Base-by-base conservation (phyloP, 37 sponge, comb jelly and placozoan genomes). In the Axinella damicornis region DNA sequence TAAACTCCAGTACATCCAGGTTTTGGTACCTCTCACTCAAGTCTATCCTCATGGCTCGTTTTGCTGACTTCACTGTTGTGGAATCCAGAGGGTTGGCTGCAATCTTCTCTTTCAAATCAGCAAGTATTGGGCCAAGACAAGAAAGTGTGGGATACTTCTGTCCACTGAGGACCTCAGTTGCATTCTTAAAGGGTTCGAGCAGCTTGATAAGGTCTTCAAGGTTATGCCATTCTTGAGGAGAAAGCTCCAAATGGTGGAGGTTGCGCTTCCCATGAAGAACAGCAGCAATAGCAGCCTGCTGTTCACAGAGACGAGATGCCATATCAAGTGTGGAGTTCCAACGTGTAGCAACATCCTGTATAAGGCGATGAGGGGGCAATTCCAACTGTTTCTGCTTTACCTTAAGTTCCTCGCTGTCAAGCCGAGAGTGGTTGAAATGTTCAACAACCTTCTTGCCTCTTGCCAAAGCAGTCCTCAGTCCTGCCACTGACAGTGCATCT, bases 201-300 rank as follows among this genome's bases (percentile, higher is more conserved):
- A 78, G 37, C 37, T 60, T 78, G 39, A 64, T 36, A 21, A 78
- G 39, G 66, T 78, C 79, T 78, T 78, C 79, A 30, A 78, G 33
- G 64, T 5, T 57, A 36, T 77, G 78, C 78, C 78, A 78, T 61
- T 78, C 79, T 35, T 35, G 64, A 65, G 79, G 66, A 78, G 66
- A 78, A 62, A 31, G 79, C 60, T 78, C 79, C 46, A 78, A 35
- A 64, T 78, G 31, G 52, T 78, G 36, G 65, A 78, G 79, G 14
- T 78, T 30, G 12, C 31, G 60, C 64, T 78, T 78, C 41, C 21
- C 37, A 59, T 77, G 61, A 77, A 77, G 79, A 63, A 78, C 79
- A 78, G 79, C 79, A 38, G 64, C 78, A 77, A 77, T 77, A 18
- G 59, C 78, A 60, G 78, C 78, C 64, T 77, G 79, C 60, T 78